These are phyloP conservation scores for Elachura formosa DNA, from an alignment of 2,113 vertebrate species.

Conservation along the genomic window DNA sequence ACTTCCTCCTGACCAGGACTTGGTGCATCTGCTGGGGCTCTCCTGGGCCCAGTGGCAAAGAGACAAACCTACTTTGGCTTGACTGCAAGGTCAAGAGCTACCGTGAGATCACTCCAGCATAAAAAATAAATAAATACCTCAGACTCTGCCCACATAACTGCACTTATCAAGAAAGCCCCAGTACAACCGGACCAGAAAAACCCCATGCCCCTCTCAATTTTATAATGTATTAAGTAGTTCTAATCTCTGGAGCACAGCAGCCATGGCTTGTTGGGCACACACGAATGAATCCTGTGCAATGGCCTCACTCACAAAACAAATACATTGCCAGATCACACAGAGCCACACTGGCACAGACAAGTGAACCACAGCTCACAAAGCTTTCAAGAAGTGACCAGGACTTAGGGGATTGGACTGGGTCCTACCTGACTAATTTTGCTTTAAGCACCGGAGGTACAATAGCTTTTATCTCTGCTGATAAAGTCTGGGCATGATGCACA, in stretches of 20 bases:
- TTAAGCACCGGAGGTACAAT: neutral
- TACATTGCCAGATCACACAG: rapidly evolving
- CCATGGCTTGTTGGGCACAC: neutral
- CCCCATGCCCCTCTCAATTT: rapidly evolving
- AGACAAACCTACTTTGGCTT: neutral
- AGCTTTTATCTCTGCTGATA: neutral
- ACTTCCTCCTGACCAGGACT: neutral
- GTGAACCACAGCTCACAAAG: neutral
- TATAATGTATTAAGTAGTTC: neutral
- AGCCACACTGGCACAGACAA: neutral
- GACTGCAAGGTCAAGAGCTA: neutral
- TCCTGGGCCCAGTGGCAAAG: neutral
- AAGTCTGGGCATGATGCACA: neutral
- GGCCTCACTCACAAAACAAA: neutral
- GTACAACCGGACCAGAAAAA: neutral
- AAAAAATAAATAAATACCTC: neutral
- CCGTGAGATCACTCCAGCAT: neutral
- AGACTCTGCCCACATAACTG: neutral
- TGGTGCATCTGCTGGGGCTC: neutral
- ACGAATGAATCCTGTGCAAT: neutral
- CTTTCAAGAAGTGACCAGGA: neutral
- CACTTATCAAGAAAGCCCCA: neutral
- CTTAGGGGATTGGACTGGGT: neutral
- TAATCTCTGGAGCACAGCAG: neutral
- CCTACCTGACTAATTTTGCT: neutral